Evolutionary conservation across 2,888 invertebrate species (phyloP).

Genomic region (Acrobasis consociella): DNA sequence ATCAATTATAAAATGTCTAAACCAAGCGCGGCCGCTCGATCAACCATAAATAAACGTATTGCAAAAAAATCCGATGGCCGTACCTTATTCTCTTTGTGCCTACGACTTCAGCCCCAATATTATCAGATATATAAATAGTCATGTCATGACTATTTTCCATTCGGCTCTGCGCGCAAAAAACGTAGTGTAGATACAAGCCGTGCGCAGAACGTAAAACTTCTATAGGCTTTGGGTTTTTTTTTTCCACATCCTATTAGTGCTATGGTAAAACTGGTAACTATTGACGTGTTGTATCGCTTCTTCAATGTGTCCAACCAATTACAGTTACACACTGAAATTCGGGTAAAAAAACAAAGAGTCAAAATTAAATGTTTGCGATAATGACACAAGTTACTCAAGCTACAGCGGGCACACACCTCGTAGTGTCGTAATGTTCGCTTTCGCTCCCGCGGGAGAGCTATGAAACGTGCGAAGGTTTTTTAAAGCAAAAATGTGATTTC

Average conservation of each 20-base stretch:
- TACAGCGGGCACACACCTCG: not conserved
- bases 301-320: too few relatives aligned
- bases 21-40: not conserved
- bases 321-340: too few relatives aligned
- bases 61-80: not conserved
- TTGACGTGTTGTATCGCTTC: too few relatives aligned
- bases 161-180: too few relatives aligned
- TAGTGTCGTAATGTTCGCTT: not conserved
- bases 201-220: too few relatives aligned
- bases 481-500: conserved; percentile 17
- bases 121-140: too few relatives aligned
- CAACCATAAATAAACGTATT: conserved; percentile 1
- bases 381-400: not conserved
- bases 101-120: too few relatives aligned
- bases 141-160: too few relatives aligned
- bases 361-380: not conserved
- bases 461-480: conserved; percentile 15
- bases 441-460: conserved; percentile 1
- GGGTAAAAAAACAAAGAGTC: not conserved
- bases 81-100: not conserved
- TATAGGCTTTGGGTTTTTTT: too few relatives aligned
- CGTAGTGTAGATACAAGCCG: too few relatives aligned
- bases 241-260: too few relatives aligned
- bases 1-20: conserved; percentile 3
- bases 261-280: too few relatives aligned